Base-by-base conservation (phyloP, 2,113 vertebrate genomes). In the Neogobius melanostomus region DNA sequence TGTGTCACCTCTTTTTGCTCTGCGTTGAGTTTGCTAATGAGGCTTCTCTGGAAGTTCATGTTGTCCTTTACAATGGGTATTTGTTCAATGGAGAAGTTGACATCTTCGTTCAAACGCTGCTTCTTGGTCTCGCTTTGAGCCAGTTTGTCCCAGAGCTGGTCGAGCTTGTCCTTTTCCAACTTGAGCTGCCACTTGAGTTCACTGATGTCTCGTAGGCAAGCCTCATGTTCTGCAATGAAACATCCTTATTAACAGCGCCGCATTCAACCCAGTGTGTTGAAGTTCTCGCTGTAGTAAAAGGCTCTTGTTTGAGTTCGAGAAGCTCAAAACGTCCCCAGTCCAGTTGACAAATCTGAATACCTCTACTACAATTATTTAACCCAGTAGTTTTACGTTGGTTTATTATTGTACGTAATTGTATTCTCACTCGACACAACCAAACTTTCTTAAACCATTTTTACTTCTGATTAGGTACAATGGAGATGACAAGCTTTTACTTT, bases 61-160 rank as follows among this genome's bases (percentile, higher is more conserved):
- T 95, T 95, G 84, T 92, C 90, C 69, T 90, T 90, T 78, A 96
- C 80, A 12, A 94, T 89, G 74, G 91, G 90, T 21, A 82, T 71
- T 71, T 94, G 91, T 81, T 92, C 90, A 80, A 74, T 89, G 90
- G 93, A 82, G n/a, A 90, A 94, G 82, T 84, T 71, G 65, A 87
- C 79, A 72, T 95, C 91, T 64, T 91, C 80, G 1, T 77, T 64
- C 69, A 95, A 64, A 64, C 59, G 85, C 56, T 48, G 68, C 81
- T 91, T 95, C 42, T 75, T 66, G 57, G 71, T 16, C 77, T 94
- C 86, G 4, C 70, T 69, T 43, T 80, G 71, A 43, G 53, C 28
- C 62, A 91, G 66, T 68, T 89, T 81, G 48, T 64, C 82, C 80
- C 89, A 74, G 77, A 90, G 71, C 51, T 82, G 66, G 8, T 63